phyloP scores from a whole-genome alignment of 1,140 invertebrate species.

The Agrypnia vestita region DNA sequence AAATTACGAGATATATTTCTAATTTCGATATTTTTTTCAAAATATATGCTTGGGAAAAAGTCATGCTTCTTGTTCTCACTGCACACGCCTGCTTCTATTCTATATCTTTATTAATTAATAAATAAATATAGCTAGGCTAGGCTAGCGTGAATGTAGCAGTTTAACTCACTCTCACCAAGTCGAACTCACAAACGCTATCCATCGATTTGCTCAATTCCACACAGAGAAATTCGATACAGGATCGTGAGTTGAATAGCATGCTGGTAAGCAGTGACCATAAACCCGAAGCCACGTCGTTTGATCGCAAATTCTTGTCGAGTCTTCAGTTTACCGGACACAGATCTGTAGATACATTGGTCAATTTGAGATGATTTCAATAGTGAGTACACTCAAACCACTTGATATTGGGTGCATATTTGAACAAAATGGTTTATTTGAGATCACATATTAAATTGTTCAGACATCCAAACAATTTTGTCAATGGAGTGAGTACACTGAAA shows the following conservation, averaged over 20 bases:
- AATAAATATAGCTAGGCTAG: no score
- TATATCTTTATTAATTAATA: no score
- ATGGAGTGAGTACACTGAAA: no score
- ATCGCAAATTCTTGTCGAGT: constrained; percentile 24
- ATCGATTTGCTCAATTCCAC: constrained; percentile 18
- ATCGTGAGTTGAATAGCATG: constrained; percentile 10
- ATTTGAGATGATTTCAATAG: neutral
- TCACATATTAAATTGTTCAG: no score
- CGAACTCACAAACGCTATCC: neutral
- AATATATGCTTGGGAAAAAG: no score
- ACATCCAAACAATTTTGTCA: no score
- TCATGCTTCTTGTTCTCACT: no score
- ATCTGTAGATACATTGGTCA: neutral
- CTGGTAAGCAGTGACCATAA: constrained; percentile 17
- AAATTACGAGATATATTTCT: no score
- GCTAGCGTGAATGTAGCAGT: neutral
- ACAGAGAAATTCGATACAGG: constrained; percentile 23
- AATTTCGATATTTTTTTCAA: no score
- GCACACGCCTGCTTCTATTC: no score
- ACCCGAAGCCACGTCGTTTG: constrained; percentile 21
- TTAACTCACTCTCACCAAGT: neutral
- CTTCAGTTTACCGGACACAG: constrained; percentile 11
- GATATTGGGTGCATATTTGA: no score
- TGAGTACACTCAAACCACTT: neutral
- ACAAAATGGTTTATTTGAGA: no score